Base-by-base conservation (phyloP, 2,113 vertebrate genomes). In the Vimba vimba region DNA sequence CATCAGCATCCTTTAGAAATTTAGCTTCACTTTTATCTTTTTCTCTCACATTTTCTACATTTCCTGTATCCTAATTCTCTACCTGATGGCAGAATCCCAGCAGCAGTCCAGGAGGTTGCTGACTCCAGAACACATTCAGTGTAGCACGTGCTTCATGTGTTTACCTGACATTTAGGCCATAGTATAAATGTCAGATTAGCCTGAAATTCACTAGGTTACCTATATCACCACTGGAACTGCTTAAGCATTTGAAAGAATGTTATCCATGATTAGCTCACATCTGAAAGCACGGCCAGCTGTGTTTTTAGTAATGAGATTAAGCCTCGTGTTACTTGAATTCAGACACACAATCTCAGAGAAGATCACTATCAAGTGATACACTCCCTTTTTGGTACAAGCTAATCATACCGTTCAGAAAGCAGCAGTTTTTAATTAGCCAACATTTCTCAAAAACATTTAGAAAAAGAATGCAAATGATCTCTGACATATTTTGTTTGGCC, bases 231-330 rank as follows among this genome's bases (percentile, higher is more conserved):
- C 10, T 79, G 77, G 55, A 79, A 79, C 77, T 39, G 55, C 77
- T 60, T 60, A 79, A 15, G 77, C 77, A 21, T 59, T 79, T 79
- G 25, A 79, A 79, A 39, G 55, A 79, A 60, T 79, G 52, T 60
- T 15, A 39, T 59, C 30, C 77, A 39, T 79, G 77, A 60, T 79
- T 79, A 77, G 45, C 75, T 77, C 47, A 77, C 73, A 76, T 27
- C 73, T 47, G 39, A 50, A 50, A 76, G 45, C 45, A 33, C 33
- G 52, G 76, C 76, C 76, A 78, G 76, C 76, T 78, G 76, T 36
- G 50, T 78, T 78, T 77, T 52, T 59, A 19, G 39, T 36, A 78
- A 52, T 79, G 52, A 79, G 52, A 79, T 79, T 79, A 39, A 57
- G 52, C 76, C 21, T 59, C n/a, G 76, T 79, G 50, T 55, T 57